Conservation (phyloP, 2,888 invertebrate genomes). For the Phortica okadai region DNA sequence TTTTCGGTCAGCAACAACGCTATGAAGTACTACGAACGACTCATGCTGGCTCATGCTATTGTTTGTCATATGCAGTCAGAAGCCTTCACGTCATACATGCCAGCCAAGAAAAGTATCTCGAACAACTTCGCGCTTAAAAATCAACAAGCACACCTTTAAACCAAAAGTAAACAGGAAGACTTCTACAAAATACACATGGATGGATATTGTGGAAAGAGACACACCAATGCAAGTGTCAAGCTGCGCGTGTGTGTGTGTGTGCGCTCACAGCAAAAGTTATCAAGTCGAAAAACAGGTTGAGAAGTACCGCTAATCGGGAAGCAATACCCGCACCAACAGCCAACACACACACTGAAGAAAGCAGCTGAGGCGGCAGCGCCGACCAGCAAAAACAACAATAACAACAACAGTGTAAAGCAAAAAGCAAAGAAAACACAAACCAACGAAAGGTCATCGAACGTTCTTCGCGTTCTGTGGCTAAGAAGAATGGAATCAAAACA, state of each 20-base stretch:
- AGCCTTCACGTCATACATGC: too few relatives aligned
- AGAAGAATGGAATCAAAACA: constrained; percentile 75
- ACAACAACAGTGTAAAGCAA: constrained; percentile 34
- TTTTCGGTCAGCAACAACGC: background rate
- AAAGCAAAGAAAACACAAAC: constrained; percentile 49
- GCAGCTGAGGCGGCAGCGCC: constrained; percentile 44
- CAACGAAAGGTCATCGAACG: constrained; percentile 73
- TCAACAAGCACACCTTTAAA: constrained; percentile 57
- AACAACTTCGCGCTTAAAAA: constrained; percentile 44
- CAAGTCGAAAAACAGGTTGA: constrained; percentile 68
- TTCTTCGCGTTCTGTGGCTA: constrained; percentile 67
- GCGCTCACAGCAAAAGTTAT: constrained; percentile 52
- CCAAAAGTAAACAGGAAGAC: constrained; percentile 68
- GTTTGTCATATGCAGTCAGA: too few relatives aligned
- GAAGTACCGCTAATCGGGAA: constrained; percentile 68
- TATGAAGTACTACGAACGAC: too few relatives aligned
- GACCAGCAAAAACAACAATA: constrained; percentile 38
- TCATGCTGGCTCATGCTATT: too few relatives aligned
- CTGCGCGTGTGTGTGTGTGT: constrained; percentile 22
- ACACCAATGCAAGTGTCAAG: constrained; percentile 11
- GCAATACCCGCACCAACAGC: constrained; percentile 45
- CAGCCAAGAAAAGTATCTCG: background rate
- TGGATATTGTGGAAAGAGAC: background rate
- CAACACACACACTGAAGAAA: constrained; percentile 6
- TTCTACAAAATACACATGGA: constrained; percentile 61